Percentiles rank a stretch among this genome's conserved stretches.
These are phyloP conservation scores for Anableps anableps DNA, from an alignment of 2,797 vertebrate species.

Conservation along the genomic window DNA sequence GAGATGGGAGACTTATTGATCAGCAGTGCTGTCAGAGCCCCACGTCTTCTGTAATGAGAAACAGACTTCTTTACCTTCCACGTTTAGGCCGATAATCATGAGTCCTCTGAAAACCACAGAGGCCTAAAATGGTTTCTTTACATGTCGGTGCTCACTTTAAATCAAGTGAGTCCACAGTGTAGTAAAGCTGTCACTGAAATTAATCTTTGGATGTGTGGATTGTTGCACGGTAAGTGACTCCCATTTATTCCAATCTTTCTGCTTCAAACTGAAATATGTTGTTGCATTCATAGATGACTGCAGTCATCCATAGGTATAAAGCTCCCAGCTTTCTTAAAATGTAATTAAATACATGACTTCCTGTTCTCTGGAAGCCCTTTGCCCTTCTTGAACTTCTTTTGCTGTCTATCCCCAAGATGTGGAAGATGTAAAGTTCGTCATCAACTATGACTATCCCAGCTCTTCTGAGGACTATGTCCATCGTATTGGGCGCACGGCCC, in stretches of 20 bases:
- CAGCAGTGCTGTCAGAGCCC: constrained; percentile 84
- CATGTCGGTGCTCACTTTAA: constrained; percentile 14
- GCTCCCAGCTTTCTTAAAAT: background rate
- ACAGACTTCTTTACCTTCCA: constrained; percentile 85
- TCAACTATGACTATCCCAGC: constrained; percentile 99
- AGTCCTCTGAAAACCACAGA: constrained; percentile 35
- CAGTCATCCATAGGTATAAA: constrained; percentile 3
- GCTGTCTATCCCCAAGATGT: constrained; percentile 84
- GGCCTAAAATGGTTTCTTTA: constrained; percentile 22
- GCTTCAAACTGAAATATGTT: background rate
- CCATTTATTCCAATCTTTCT: constrained; percentile 20
- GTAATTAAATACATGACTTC: background rate
- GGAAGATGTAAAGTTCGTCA: constrained; percentile 99
- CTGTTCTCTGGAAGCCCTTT: constrained; percentile 9
- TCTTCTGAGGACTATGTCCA: constrained; percentile 98
- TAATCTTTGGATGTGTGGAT: constrained; percentile 26
- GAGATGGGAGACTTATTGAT: constrained; percentile 69
- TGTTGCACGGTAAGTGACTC: constrained; percentile 60
- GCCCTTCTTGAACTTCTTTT: constrained; percentile 61
- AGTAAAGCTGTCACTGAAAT: constrained; percentile 17
- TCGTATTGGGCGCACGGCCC: constrained; percentile 95
- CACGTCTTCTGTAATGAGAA: constrained; percentile 94
- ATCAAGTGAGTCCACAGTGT: constrained; percentile 11
- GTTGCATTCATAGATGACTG: background rate
- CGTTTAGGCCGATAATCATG: constrained; percentile 39